Base-by-base conservation (phyloP, 2,888 invertebrate genomes). In the Hydraecia micacea region DNA sequence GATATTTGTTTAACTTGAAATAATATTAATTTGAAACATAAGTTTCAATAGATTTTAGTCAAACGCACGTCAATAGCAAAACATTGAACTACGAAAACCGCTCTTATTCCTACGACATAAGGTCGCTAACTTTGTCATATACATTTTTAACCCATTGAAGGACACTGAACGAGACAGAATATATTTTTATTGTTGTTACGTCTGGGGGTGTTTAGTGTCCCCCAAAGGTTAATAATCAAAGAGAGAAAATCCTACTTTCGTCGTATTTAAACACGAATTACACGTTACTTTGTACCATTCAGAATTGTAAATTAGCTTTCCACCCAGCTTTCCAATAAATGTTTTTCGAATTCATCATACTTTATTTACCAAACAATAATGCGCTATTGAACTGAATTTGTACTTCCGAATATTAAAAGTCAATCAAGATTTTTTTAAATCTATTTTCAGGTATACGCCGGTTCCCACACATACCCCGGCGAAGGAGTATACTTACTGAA, bases 401-500 rank as follows among this genome's bases (percentile, higher is more conserved):
- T 55, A 11, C 55, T 28, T 18, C 9, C 8, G 18, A n/a, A 2
- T 67, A 18, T 42, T 67, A n/a, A 66, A 6, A 6, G 46, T 46
- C 6, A 13, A 9, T 62, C 32, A 66, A 65, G 32, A 66, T 4
- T 9, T 1, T 46, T 46, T 21, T 8, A 9, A 32, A 60, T 15
- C 1, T 58, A 15, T 70, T 93, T 96, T 66, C 91, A 97, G 96
- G 99, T 99, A 0, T 99, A 99, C 93, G 99, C 99, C n/a, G 99
- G 99, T 18, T 99, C 99, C 80, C 99, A 99, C 95, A 97, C 98
- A 73, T 99, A 99, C 96, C 99, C 99, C 1, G 99, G 99, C 5
- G 98, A 99, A 96, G 99, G 99, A 32, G 99, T 99, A 62, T 99
- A 99, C 95, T 97, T 99, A 93, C 97, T 99, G 65, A 99, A 99